These are phyloP conservation scores for Crambe crambe DNA, from an alignment of 37 sponge, comb jelly and placozoan genomes.

Conservation along the genomic window DNA sequence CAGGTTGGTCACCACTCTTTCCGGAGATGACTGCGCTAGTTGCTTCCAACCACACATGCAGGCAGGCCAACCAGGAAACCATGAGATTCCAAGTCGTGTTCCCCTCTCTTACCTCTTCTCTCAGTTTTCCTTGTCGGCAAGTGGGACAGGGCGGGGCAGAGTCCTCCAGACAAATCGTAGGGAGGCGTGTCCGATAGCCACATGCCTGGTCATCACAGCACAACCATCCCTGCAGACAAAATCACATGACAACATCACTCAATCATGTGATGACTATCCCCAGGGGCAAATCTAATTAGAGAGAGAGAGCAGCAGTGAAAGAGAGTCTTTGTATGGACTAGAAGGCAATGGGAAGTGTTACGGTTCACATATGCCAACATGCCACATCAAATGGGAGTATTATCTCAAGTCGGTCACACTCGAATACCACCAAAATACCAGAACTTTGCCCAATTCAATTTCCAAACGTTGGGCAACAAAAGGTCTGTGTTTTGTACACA, in stretches of 20 bases:
- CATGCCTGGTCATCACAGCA: conserved; percentile 66
- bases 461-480: background rate
- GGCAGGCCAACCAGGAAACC: too few relatives aligned
- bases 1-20: too few relatives aligned
- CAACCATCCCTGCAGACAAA: conserved; percentile 51
- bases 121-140: conserved; percentile 49
- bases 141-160: conserved; percentile 28
- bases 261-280: background rate
- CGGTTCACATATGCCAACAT: background rate
- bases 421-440: too few relatives aligned
- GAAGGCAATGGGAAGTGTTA: too few relatives aligned
- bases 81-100: too few relatives aligned
- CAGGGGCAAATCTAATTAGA: too few relatives aligned
- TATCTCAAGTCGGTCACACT: too few relatives aligned
- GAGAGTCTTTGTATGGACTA: too few relatives aligned
- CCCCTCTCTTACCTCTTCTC: conserved; percentile 47
- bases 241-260: conserved; percentile 1
- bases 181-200: conserved; percentile 20
- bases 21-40: too few relatives aligned
- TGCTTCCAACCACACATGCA: too few relatives aligned
- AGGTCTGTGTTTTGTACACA: background rate
- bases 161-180: conserved; percentile 26
- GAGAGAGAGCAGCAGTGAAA: too few relatives aligned
- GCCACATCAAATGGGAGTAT: background rate
- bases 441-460: background rate